These are phyloP conservation scores for Syngnathus typhle DNA, from an alignment of 2,113 vertebrate genomes.

Conservation along the genomic window DNA sequence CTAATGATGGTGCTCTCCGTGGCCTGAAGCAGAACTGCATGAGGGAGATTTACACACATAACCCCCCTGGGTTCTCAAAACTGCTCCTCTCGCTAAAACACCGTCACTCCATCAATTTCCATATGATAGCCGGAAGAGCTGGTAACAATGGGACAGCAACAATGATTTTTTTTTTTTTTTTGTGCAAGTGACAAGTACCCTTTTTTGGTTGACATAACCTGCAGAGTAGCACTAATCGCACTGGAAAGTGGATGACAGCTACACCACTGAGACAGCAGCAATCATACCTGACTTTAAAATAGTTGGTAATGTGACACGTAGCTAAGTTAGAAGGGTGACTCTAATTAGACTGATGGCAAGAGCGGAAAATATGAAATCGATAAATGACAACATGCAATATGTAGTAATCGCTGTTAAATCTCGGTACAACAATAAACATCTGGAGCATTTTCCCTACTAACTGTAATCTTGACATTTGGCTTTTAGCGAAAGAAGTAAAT, in stretches of 20 bases:
- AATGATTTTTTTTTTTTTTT: conserved; percentile 50
- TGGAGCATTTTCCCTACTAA: conserved; percentile 15
- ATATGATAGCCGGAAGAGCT: conserved; percentile 60
- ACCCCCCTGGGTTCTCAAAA: conserved; percentile 52
- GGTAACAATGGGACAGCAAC: conserved; percentile 63
- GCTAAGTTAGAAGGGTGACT: conserved; percentile 33
- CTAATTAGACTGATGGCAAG: conserved; percentile 43
- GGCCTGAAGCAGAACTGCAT: conserved; percentile 63
- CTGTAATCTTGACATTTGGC: conserved; percentile 40
- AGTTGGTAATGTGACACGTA: conserved; percentile 27
- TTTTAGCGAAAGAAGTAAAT: conserved; percentile 57
- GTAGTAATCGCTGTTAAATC: conserved; percentile 51
- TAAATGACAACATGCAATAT: conserved; percentile 40
- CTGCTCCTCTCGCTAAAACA: conserved; percentile 42
- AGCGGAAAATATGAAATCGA: conserved; percentile 25
- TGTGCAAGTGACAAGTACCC: conserved; percentile 65
- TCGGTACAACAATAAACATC: conserved; percentile 36
- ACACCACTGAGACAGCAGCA: conserved; percentile 61
- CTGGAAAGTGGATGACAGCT: conserved; percentile 58
- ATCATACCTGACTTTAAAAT: conserved; percentile 40
- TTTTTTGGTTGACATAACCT: conserved; percentile 68
- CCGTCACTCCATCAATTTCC: conserved; percentile 64
- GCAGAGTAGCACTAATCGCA: conserved; percentile 44
- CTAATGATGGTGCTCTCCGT: conserved; percentile 64
- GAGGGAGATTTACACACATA: conserved; percentile 67